Conservation (phyloP, 2,797 vertebrate species). For the Psittacula echo region DNA sequence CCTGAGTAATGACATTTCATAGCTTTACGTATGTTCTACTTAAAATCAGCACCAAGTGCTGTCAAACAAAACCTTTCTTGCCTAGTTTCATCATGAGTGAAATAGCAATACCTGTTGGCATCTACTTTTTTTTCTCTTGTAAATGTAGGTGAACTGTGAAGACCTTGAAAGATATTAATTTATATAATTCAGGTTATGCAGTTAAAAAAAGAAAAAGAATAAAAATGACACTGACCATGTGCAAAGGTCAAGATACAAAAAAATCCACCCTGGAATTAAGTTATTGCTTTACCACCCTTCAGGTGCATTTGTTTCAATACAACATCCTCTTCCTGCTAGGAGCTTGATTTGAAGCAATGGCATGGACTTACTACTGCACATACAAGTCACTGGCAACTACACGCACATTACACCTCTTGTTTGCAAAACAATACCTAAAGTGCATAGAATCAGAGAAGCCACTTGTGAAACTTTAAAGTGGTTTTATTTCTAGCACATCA, state of each 20-base stretch:
- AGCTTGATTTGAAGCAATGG: neutral
- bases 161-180: constrained; percentile 66
- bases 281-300: constrained; percentile 40
- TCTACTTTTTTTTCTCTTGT: neutral
- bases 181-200: constrained; percentile 31
- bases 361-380: neutral
- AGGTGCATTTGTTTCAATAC: constrained; percentile 57
- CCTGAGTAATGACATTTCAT: neutral
- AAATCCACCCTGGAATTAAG: constrained; percentile 66
- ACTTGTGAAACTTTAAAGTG: neutral
- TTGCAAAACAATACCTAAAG: neutral
- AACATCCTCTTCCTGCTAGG: neutral
- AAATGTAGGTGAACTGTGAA: constrained; percentile 56
- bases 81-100: constrained; percentile 13
- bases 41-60: neutral
- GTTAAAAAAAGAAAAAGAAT: neutral
- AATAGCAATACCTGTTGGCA: neutral
- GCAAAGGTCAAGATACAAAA: constrained; percentile 58
- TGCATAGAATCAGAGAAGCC: neutral
- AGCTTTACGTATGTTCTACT: neutral
- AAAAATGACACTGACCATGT: constrained; percentile 2
- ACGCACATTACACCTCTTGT: neutral
- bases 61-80: neutral
- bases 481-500: constrained; percentile 4
- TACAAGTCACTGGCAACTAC: neutral